Evolutionary conservation across 2,113 vertebrate genomes (phyloP).

Genomic region (Varanus komodoensis): DNA sequence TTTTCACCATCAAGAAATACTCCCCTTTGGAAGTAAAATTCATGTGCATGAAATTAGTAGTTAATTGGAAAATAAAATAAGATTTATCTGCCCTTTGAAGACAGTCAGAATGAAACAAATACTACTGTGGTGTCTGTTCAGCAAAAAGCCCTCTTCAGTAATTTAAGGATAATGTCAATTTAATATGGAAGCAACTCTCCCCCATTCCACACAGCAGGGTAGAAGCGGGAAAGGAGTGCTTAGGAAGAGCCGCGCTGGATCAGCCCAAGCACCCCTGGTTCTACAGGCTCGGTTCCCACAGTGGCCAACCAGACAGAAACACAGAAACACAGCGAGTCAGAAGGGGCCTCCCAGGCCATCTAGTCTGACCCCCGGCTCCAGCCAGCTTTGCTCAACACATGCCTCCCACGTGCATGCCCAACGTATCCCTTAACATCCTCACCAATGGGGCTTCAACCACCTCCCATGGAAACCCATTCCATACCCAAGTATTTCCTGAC

Average conservation of each 20-base stretch:
- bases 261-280: background rate
- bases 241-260: background rate
- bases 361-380: too few species aligned
- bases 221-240: background rate
- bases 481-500: too few species aligned
- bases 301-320: background rate
- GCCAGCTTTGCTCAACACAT: too few species aligned
- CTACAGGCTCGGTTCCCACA: background rate
- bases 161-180: background rate
- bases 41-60: constrained; percentile 35
- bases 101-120: constrained; percentile 16
- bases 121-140: constrained; percentile 7
- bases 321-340: too few species aligned
- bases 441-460: too few species aligned
- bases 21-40: constrained; percentile 28
- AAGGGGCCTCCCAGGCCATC: too few species aligned
- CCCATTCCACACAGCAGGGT: background rate
- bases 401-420: too few species aligned
- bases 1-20: constrained; percentile 36
- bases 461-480: too few species aligned
- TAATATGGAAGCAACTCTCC: background rate
- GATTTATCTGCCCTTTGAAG: constrained; percentile 21
- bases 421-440: too few species aligned
- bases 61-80: constrained; percentile 40
- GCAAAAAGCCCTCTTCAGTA: constrained; percentile 5